Evolutionary conservation across 2,888 invertebrate species (phyloP).

Genomic region (Danaus chrysippus): DNA sequence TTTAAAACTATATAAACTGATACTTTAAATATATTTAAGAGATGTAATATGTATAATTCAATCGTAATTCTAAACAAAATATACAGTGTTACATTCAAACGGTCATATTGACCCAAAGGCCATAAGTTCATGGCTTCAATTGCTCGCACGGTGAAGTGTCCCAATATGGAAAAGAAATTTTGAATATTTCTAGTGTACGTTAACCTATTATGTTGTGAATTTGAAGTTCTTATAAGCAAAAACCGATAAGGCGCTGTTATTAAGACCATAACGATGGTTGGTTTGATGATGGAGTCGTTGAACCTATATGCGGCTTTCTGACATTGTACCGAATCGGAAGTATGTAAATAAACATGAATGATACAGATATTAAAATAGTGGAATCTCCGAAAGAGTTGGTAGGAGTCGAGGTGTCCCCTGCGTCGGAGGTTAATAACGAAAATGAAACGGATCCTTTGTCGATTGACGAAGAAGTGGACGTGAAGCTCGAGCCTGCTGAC

Average conservation of each 20-base stretch:
- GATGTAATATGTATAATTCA: slow-evolving; percentile 13
- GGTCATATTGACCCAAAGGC: slow-evolving; percentile 60
- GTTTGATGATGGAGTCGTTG: slow-evolving; percentile 63
- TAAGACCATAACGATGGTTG: slow-evolving; percentile 43
- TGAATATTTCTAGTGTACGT: slow-evolving; percentile 43
- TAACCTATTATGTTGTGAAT: slow-evolving; percentile 23
- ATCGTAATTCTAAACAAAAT: slow-evolving; percentile 18
- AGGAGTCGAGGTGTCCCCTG: slow-evolving; percentile 50
- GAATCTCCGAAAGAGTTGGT: slow-evolving; percentile 63
- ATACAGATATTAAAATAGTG: slow-evolving; percentile 71
- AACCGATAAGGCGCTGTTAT: slow-evolving; percentile 25
- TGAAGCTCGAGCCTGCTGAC: slow-evolving; percentile 37
- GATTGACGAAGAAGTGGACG: slow-evolving; percentile 53
- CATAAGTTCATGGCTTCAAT: slow-evolving; percentile 65
- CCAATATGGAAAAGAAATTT: slow-evolving; percentile 61
- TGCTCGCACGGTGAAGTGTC: slow-evolving; percentile 62
- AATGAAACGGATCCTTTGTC: slow-evolving; percentile 69
- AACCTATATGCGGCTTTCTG: slow-evolving; percentile 67
- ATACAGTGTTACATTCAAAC: slow-evolving; percentile 39
- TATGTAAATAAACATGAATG: slow-evolving; percentile 79
- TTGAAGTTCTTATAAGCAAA: slow-evolving; percentile 24
- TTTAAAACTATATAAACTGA: slow-evolving; percentile 22
- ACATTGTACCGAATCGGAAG: slow-evolving; percentile 69
- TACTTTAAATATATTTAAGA: slow-evolving; percentile 14
- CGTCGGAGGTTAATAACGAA: slow-evolving; percentile 46